A percentile compares a stretch with the other conserved stretches of the same genome.
These are phyloP conservation scores for Aspidiotus destructor DNA, from an alignment of 2,888 invertebrate genomes.

Conservation along the genomic window DNA sequence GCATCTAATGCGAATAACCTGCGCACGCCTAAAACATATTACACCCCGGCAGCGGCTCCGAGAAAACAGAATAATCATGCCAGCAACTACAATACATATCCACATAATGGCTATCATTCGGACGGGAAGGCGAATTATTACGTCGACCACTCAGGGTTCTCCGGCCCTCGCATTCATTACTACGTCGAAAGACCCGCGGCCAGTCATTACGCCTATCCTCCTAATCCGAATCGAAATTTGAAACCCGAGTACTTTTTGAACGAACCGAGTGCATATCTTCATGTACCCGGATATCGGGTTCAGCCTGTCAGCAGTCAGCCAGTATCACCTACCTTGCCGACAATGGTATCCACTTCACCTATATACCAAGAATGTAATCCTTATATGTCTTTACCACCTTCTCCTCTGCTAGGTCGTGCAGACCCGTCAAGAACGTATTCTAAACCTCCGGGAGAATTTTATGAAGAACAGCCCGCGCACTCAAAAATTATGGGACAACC, in stretches of 20 bases:
- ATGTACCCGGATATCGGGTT: slow-evolving; percentile 1
- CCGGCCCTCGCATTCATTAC: not conserved
- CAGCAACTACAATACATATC: not conserved
- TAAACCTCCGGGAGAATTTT: slow-evolving; percentile 11
- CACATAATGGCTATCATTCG: not conserved
- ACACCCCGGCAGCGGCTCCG: not conserved
- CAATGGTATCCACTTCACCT: slow-evolving; percentile 12
- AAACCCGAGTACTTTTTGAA: slow-evolving; percentile 22
- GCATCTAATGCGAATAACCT: not conserved
- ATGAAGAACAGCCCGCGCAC: slow-evolving; percentile 36
- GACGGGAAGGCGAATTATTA: not conserved
- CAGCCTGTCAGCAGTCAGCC: slow-evolving; percentile 6
- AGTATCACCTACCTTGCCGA: slow-evolving; percentile 6
- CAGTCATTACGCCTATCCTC: not conserved
- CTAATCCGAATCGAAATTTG: not conserved
- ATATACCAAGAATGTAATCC: slow-evolving; percentile 1
- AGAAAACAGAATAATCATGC: not conserved
- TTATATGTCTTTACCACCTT: slow-evolving; percentile 1
- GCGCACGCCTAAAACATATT: slow-evolving; percentile 5
- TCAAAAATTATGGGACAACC: slow-evolving; percentile 37
- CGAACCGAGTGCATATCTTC: slow-evolving; percentile 21
- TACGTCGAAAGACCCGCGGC: not conserved
- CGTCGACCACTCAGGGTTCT: not conserved
- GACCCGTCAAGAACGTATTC: not conserved
- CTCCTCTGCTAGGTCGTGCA: not conserved